Evolutionary conservation across 2,113 vertebrate species (phyloP), one percentile per base, ranked within the genome.

Genomic region (Penelope pileata): DNA sequence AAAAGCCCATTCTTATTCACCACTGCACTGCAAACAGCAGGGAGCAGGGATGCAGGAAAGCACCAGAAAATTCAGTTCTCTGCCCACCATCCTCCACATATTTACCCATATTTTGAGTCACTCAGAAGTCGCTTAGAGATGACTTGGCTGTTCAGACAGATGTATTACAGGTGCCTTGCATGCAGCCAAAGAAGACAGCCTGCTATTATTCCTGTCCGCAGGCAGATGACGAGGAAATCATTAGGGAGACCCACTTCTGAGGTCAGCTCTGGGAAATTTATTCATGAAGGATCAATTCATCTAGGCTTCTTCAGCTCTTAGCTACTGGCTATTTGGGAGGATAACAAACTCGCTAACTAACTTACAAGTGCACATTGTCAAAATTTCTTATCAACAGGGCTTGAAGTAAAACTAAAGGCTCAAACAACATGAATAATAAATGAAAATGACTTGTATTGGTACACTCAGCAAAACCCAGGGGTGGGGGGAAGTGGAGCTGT

Each of bases 331-430:
- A 42, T 92, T 58, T 58, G 38, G 62, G 43, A 84, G 16, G 66
- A 82, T 45, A 73, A 86, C 38, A 73, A 90, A 79, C 78, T 88
- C 92, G 73, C 53, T 90, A 85, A 83, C 83, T 69, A 51, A 84
- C 82, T 87, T 73, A 40, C 6, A 83, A 84, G 48, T 3, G 6
- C 58, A 54, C 14, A 29, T 68, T 60, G 56, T 82, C 56, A 78
- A 63, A 56, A 89, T 82, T 81, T 94, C 91, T 95, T 81, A 93
- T 80, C 91, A 91, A 53, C 1, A 3, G 84, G 51, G 45, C 54
- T 89, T 76, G 43, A 92, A 81, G 62, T 87, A 94, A 92, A 93
- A 93, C 30, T 51, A 68, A 84, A 86, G 53, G 53, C 73, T 92
- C 86, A 88, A 91, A 84, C 60, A 82, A 81, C 59, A 63, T 64